Conservation (phyloP, 2,888 invertebrate species). For the Sympetrum striolatum region DNA sequence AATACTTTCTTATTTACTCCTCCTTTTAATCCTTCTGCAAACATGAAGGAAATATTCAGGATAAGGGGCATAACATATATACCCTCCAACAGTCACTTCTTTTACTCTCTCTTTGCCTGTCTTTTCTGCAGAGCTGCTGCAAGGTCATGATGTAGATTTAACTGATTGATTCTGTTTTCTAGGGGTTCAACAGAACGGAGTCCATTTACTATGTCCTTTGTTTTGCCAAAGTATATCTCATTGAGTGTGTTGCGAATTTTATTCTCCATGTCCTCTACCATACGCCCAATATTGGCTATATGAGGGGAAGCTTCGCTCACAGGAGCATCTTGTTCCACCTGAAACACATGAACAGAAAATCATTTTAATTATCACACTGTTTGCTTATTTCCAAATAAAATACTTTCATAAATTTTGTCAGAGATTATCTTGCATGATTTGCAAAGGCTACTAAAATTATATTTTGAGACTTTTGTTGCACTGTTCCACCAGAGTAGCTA, state of each 20-base stretch:
- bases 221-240: constrained; percentile 99
- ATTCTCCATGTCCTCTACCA: constrained; percentile 99
- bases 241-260: constrained; percentile 98
- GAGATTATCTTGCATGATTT: too few species aligned
- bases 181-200: constrained; percentile 83
- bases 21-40: neutral
- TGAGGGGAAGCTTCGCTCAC: constrained; percentile 95
- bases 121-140: constrained; percentile 83
- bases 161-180: constrained; percentile 83
- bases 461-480: too few species aligned
- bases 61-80: neutral
- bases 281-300: constrained; percentile 96
- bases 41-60: neutral
- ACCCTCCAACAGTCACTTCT: neutral
- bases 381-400: too few species aligned
- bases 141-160: constrained; percentile 84
- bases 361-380: too few species aligned
- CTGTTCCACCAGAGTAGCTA: too few species aligned
- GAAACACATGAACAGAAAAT: constrained; percentile 49
- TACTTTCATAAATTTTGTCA: too few species aligned
- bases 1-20: neutral
- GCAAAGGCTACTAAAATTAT: too few species aligned
- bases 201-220: constrained; percentile 96
- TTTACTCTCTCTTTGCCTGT: constrained; percentile 67
- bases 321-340: constrained; percentile 89